A percentile compares a stretch with the other conserved stretches of the same genome.
These are phyloP conservation scores for Frankliniella intonsa DNA, from an alignment of 2,888 invertebrate genomes.

Conservation along the genomic window DNA sequence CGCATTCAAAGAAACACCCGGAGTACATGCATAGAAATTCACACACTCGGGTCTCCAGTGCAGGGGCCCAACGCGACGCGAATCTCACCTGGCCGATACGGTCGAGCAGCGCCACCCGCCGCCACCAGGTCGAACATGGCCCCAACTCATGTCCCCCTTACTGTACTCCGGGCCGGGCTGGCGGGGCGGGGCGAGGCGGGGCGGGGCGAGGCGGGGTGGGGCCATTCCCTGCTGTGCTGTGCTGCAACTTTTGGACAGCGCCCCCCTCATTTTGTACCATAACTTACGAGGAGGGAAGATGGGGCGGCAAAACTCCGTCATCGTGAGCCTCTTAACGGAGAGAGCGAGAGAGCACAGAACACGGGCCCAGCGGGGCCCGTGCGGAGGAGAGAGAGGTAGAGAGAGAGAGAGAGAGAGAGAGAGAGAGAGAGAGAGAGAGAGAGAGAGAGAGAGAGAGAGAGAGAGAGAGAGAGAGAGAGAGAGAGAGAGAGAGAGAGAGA, in stretches of 20 bases:
- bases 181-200: no score
- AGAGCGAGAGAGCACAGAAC: background rate
- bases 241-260: slow-evolving; percentile 11
- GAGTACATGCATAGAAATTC: no score
- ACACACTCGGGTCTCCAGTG: no score
- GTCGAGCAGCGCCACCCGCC: no score
- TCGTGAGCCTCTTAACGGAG: slow-evolving; percentile 17
- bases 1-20: no score
- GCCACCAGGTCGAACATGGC: no score
- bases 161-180: no score
- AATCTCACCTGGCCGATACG: no score
- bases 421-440: background rate
- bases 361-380: no score
- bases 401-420: background rate
- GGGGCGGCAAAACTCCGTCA: slow-evolving; percentile 17
- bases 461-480: background rate
- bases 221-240: background rate
- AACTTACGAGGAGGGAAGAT: slow-evolving; percentile 20
- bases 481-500: background rate
- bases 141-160: no score
- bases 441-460: background rate
- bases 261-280: slow-evolving; percentile 8
- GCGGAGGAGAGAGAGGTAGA: background rate
- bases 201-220: background rate
- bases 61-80: no score